A percentile compares a stretch with the other conserved stretches of the same genome.
Conservation (phyloP, 2,888 invertebrate species). For the Cheilosia vernalis region DNA sequence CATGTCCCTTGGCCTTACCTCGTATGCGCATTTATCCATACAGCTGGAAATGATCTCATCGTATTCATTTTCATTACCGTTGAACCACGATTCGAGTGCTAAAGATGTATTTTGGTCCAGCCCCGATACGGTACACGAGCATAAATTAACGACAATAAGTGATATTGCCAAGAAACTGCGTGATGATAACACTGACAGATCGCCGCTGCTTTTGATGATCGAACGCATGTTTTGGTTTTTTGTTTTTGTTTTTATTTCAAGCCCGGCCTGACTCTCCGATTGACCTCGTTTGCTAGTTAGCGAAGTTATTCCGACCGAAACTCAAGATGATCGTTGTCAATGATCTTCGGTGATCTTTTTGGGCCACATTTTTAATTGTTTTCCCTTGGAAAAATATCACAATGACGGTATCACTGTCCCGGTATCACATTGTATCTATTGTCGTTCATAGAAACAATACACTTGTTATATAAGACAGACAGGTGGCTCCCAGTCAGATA, state of each 20-base stretch:
- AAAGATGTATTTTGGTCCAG: slow-evolving; percentile 49
- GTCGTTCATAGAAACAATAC: background rate
- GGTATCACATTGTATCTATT: slow-evolving; percentile 16
- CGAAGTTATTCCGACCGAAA: slow-evolving; percentile 16
- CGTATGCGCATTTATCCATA: slow-evolving; percentile 57
- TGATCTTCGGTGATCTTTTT: slow-evolving; percentile 23
- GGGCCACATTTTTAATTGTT: slow-evolving; percentile 30
- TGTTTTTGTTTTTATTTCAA: slow-evolving; percentile 23
- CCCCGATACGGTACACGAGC: slow-evolving; percentile 31
- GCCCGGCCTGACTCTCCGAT: slow-evolving; percentile 6
- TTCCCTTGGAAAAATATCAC: slow-evolving; percentile 22
- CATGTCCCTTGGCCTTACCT: slow-evolving; percentile 52
- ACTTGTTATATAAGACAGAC: slow-evolving; percentile 12
- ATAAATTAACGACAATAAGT: slow-evolving; percentile 67
- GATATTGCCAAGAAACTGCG: slow-evolving; percentile 60
- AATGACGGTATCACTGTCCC: background rate
- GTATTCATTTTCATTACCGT: slow-evolving; percentile 46
- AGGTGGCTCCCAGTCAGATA: slow-evolving; percentile 2
- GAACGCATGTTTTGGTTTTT: slow-evolving; percentile 35
- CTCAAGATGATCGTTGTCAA: slow-evolving; percentile 26
- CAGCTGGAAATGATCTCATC: slow-evolving; percentile 64
- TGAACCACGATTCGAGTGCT: slow-evolving; percentile 60
- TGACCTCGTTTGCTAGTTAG: slow-evolving; percentile 19
- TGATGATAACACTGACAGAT: slow-evolving; percentile 29
- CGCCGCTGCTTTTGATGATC: slow-evolving; percentile 37